phyloP scores from a whole-genome alignment of 1,140 invertebrate species.

The Hylaeus volcanicus region DNA sequence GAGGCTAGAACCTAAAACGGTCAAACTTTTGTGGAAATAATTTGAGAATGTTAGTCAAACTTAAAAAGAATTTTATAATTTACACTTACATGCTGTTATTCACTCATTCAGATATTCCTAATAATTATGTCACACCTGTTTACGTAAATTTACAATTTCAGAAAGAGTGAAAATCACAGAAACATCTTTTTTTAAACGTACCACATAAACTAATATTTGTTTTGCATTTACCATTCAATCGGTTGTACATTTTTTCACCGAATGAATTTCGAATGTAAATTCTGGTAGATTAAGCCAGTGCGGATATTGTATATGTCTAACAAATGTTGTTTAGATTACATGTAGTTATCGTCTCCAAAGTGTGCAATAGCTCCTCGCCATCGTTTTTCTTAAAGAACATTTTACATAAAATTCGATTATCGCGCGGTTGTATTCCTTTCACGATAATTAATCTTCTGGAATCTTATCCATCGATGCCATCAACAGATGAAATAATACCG shows the following conservation, averaged over 20 bases:
- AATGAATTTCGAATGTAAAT: no score
- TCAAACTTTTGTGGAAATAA: slow-evolving; percentile 12
- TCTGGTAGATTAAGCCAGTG: not conserved
- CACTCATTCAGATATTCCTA: slow-evolving; percentile 19
- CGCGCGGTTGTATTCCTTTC: not conserved
- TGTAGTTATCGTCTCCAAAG: not conserved
- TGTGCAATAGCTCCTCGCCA: no score
- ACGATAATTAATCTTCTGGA: not conserved
- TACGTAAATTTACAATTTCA: not conserved
- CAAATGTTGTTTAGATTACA: not conserved
- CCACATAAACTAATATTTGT: not conserved
- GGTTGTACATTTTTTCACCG: not conserved
- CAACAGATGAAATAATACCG: slow-evolving; percentile 12
- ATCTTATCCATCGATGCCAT: slow-evolving; percentile 40
- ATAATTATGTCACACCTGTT: slow-evolving; percentile 27
- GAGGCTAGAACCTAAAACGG: not conserved
- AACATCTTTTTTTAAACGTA: not conserved
- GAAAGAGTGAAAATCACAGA: not conserved
- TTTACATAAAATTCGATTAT: no score
- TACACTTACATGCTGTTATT: slow-evolving; percentile 20
- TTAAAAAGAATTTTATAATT: not conserved
- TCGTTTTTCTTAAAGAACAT: not conserved
- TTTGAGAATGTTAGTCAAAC: slow-evolving; percentile 11
- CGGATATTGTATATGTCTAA: not conserved
- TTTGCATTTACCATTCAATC: not conserved